A percentile compares a stretch with the other conserved stretches of the same genome.
Conservation (phyloP, 64 coral and sea anemone genomes). For the Acropora yongei region DNA sequence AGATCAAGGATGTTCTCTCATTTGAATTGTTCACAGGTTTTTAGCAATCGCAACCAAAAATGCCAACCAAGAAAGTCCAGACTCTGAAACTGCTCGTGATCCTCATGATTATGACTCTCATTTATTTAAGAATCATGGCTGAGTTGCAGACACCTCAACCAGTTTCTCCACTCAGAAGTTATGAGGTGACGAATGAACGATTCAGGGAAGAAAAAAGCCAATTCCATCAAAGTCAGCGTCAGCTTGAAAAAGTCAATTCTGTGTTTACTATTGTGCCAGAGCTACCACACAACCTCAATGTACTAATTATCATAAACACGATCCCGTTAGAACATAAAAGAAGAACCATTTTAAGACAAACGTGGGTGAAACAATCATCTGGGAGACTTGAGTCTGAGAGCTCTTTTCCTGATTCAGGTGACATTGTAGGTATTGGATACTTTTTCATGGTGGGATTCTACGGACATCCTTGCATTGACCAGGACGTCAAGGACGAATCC, state of each 20-base stretch:
- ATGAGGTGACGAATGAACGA: neutral
- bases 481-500: constrained; percentile 8
- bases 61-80: too few relatives aligned
- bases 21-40: too few relatives aligned
- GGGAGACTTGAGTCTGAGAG: neutral
- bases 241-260: neutral
- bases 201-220: neutral
- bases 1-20: too few relatives aligned
- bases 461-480: constrained; percentile 15
- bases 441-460: constrained; percentile 46
- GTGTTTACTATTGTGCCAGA: neutral
- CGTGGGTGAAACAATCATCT: neutral
- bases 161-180: too few relatives aligned
- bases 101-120: too few relatives aligned
- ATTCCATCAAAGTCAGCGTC: neutral
- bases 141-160: neutral
- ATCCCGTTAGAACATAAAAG: neutral
- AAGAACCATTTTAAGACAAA: neutral
- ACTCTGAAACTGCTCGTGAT: too few relatives aligned
- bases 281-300: neutral
- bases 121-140: too few relatives aligned
- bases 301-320: neutral
- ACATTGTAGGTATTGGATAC: neutral
- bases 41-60: too few relatives aligned
- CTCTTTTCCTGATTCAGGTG: neutral